Evolutionary conservation across 2,797 vertebrate genomes (phyloP), one percentile per base, ranked within the genome.

Genomic region (Cephalopachus bancanus): DNA sequence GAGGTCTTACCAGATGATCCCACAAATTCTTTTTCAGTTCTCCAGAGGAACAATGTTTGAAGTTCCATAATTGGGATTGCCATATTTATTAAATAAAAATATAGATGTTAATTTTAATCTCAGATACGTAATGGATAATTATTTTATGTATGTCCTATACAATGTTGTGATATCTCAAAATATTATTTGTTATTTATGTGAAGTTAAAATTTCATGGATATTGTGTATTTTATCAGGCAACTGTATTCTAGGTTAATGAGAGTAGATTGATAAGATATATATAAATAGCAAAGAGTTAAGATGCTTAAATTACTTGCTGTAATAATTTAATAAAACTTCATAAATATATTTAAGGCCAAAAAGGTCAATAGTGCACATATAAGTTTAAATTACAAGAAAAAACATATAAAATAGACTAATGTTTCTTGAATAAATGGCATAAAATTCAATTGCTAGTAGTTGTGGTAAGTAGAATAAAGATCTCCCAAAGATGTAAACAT

Each of bases 31-130:
- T 22, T n/a, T 55, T 53, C 20, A 87, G 16, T 83, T 91, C 26
- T 62, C 9, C n/a, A 55, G 26, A 69, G 19, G 7, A 88, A 22
- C 28, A 30, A 1, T n/a, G 12, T 78, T 44, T 7, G 2, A 19
- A 33, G 4, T 81, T 92, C 71, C 64, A 22, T 83, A 20, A 4
- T 57, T 92, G 44, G 14, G 1, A 0, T 81, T 94, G 7, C 1
- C 20, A 79, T 19, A 51, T 75, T 79, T 69, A 57, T 67, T 88
- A 65, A 81, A 60, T 83, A 88, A 93, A 95, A 94, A 93, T 87
- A 7, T 17, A 87, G 26, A 79, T 71, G 1, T 62, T 89, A 15
- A 95, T 91, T 88, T 90, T 74, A 91, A 78, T 85, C 96, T 72
- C n/a, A 74, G 72, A 78, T 83, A 94, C 76, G 71, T 10, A 83